These are phyloP conservation scores for Pontoporia blainvillei DNA, from an alignment of 2,113 vertebrate genomes.

Conservation along the genomic window DNA sequence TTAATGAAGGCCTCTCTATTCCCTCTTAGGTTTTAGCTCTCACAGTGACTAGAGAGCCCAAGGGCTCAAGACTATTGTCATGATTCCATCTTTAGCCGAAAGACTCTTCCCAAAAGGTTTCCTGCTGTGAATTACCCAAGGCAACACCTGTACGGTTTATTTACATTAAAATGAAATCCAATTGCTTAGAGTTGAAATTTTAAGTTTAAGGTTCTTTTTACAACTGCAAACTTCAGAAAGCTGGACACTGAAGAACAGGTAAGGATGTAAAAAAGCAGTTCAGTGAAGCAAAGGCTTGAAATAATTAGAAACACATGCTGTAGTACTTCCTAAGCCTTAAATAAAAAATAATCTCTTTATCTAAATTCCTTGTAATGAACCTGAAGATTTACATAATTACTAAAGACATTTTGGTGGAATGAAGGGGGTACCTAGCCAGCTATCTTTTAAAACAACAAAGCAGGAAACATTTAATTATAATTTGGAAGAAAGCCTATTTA, in stretches of 20 bases:
- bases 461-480: constrained; percentile 67
- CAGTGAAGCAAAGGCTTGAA: constrained; percentile 45
- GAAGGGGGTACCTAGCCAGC: constrained; percentile 36
- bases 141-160: constrained; percentile 47
- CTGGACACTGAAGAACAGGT: background rate
- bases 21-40: constrained; percentile 25
- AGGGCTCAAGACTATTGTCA: constrained; percentile 50
- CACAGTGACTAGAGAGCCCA: constrained; percentile 4
- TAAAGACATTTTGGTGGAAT: constrained; percentile 47
- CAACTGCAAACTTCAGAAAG: constrained; percentile 9
- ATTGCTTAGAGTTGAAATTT: constrained; percentile 52
- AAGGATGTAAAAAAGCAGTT: constrained; percentile 37
- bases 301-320: constrained; percentile 59
- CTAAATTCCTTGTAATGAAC: constrained; percentile 62
- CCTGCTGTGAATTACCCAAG: constrained; percentile 28
- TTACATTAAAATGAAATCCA: constrained; percentile 63
- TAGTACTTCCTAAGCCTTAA: constrained; percentile 41
- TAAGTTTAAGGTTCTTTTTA: constrained; percentile 66
- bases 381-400: constrained; percentile 72
- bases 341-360: constrained; percentile 44
- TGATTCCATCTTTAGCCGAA: constrained; percentile 32
- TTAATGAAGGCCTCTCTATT: constrained; percentile 38
- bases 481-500: constrained; percentile 61
- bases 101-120: constrained; percentile 53
- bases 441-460: constrained; percentile 60